Evolutionary conservation across 1,140 invertebrate species (phyloP), one percentile per base, ranked within the genome.

Genomic region (Trichoplusia ni): DNA sequence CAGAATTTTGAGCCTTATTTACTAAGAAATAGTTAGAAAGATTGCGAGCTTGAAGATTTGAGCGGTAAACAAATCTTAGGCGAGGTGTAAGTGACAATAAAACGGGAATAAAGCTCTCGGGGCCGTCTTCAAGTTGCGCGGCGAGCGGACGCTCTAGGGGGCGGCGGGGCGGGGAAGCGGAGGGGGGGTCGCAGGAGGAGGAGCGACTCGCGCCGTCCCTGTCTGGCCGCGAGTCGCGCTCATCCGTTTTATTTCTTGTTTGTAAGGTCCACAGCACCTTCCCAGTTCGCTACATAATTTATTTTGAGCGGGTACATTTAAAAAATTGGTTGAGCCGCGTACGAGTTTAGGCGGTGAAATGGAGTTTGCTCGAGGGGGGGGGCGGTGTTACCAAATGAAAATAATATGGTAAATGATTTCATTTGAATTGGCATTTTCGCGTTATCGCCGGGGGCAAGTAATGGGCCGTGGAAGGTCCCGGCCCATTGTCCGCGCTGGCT

Each of bases 401-500:
- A 84, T 88, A 88, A 88, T 90, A 90, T 86, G 83, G 77, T 87
- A 86, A 86, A 88, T 88, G 76, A 85, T 86, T 86, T 87, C 79
- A 86, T 88, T 84, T 82, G 77, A 79, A 82, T 82, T 77, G 74
- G 75, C 73, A 68, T 73, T 67, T 64, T 75, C 64, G 59, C 31
- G 75, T 81, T 81, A 81, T 82, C 76, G 75, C 67, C 58, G 56
- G 71, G 71, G 71, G 72, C 62, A 69, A 33, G 75, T 81, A 88
- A 86, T 85, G 79, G 75, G 61, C 76, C 79, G 79, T 77, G 69
- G 68, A 44, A 63, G 67, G 72, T 69, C 67, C 67, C 68, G 67
- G 69, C 58, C 71, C 73, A 82, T 84, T 84, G 75, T 83, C 77
- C 75, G 72, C 49, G 62, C 67, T 58, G 67, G 69, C 78, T 83